A percentile compares a stretch with the other conserved stretches of the same genome.
These are phyloP conservation scores for Poecile montanus DNA, from an alignment of 2,797 vertebrate genomes.

Conservation along the genomic window DNA sequence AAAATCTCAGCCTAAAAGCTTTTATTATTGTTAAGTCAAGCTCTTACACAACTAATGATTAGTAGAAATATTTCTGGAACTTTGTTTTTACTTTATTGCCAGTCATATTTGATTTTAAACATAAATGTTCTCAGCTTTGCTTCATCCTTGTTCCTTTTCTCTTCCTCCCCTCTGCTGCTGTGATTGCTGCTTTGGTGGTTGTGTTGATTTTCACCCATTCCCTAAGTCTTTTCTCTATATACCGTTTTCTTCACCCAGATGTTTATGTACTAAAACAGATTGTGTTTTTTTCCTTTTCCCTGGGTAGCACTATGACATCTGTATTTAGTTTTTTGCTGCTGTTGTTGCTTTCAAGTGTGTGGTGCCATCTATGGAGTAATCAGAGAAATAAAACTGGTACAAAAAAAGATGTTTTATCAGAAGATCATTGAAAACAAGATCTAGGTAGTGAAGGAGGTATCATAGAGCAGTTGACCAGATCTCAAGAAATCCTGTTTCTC, in stretches of 20 bases:
- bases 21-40: background rate
- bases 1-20: background rate
- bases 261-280: slow-evolving; percentile 1
- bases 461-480: background rate
- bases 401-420: background rate
- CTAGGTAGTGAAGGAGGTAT: background rate
- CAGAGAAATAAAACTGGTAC: background rate
- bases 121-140: background rate
- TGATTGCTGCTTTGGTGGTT: background rate
- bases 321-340: background rate
- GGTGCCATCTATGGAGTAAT: slow-evolving; percentile 46
- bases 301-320: background rate
- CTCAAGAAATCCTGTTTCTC: background rate
- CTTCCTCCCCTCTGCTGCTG: background rate
- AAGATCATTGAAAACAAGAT: background rate
- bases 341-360: slow-evolving; percentile 4
- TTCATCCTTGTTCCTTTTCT: background rate
- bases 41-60: background rate
- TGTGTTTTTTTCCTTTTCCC: slow-evolving; percentile 5
- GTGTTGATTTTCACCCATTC: background rate
- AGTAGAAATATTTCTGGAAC: slow-evolving; percentile 28
- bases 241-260: background rate
- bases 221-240: background rate
- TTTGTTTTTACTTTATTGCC: background rate
- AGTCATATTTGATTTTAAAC: background rate